Conservation (phyloP, 2,113 vertebrate genomes). For the Malurus alboscapulatus region DNA sequence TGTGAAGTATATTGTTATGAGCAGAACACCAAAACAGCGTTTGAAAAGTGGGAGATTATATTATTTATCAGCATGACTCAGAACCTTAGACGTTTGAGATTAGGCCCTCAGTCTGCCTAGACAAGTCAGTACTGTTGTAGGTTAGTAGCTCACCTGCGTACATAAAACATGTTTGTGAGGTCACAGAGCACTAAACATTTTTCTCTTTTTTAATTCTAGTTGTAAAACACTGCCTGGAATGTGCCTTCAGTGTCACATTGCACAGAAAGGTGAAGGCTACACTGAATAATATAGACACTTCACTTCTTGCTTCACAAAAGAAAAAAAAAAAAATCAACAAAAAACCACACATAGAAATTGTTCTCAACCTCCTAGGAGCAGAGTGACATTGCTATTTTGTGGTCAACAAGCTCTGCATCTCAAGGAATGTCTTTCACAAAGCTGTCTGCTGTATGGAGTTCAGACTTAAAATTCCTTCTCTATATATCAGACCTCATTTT, state of each 20-base stretch:
- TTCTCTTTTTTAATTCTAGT: not conserved
- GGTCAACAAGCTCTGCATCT: not conserved
- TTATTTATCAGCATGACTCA: not conserved
- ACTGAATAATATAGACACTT: not conserved
- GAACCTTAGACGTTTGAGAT: not conserved
- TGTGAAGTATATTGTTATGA: not conserved
- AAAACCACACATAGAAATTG: not conserved
- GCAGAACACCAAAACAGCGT: not conserved
- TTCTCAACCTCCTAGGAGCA: not conserved
- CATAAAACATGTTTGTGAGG: not conserved
- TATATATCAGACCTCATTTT: not conserved
- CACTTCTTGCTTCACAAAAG: not conserved
- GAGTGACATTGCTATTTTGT: not conserved
- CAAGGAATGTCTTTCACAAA: not conserved
- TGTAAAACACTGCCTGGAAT: not conserved
- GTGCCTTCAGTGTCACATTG: not conserved
- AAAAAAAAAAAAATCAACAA: not conserved
- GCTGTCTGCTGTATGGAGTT: not conserved
- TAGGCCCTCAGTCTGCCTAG: not conserved
- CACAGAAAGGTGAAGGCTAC: not conserved
- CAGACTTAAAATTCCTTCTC: not conserved
- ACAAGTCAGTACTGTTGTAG: not conserved
- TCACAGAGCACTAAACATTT: not conserved
- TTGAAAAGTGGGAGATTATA: not conserved
- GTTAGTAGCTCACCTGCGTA: fast-evolving